These are phyloP conservation scores for Pandemis corylana DNA, from an alignment of 2,888 invertebrate genomes.

Conservation along the genomic window DNA sequence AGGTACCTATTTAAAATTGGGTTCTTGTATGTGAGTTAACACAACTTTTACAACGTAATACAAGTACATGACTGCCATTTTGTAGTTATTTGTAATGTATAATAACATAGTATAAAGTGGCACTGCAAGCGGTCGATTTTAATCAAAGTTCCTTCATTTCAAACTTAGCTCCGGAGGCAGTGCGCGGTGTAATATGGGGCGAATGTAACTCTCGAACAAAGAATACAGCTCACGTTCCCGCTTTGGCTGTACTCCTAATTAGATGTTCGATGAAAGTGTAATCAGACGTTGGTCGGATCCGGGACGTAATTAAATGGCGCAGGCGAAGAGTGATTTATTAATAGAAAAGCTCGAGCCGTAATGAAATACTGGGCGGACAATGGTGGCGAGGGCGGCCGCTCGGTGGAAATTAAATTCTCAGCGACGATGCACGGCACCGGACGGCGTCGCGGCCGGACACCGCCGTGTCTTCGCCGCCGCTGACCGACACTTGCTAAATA, in stretches of 20 bases:
- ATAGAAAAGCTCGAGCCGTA: slow-evolving; percentile 84
- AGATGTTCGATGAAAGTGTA: slow-evolving; percentile 85
- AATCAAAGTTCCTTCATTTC: slow-evolving; percentile 80
- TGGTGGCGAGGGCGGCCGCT: slow-evolving; percentile 77
- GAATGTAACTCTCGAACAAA: slow-evolving; percentile 75
- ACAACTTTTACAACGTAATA: neutral
- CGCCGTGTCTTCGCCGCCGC: slow-evolving; percentile 70
- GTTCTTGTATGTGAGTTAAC: neutral
- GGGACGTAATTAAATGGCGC: slow-evolving; percentile 83
- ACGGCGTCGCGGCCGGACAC: slow-evolving; percentile 49
- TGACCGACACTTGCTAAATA: slow-evolving; percentile 68
- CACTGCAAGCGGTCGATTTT: slow-evolving; percentile 71
- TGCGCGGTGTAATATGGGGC: slow-evolving; percentile 71
- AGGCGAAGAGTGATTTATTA: slow-evolving; percentile 85
- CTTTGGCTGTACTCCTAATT: slow-evolving; percentile 81
- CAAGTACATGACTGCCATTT: slow-evolving; percentile 2
- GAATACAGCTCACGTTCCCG: slow-evolving; percentile 68
- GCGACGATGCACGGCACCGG: slow-evolving; percentile 64
- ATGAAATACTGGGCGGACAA: slow-evolving; percentile 85
- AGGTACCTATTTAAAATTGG: no score
- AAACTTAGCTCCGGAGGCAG: slow-evolving; percentile 69
- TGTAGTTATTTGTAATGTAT: slow-evolving; percentile 37
- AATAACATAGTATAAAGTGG: slow-evolving; percentile 46
- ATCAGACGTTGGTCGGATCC: slow-evolving; percentile 82
- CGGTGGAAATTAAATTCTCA: slow-evolving; percentile 83